These are phyloP conservation scores for Pteropus alecto DNA, from an alignment of 2,113 vertebrate genomes.

Conservation along the genomic window DNA sequence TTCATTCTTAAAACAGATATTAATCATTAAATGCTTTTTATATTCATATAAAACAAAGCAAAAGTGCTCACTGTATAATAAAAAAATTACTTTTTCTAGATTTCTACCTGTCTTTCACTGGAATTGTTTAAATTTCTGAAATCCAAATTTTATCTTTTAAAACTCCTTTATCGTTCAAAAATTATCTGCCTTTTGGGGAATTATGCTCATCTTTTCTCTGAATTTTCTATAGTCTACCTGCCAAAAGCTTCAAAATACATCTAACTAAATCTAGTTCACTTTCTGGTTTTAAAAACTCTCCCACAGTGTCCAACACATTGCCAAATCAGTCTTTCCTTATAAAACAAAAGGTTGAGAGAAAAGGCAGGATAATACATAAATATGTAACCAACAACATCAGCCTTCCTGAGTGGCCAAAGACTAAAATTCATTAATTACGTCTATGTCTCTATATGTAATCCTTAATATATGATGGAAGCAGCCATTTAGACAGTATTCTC, in stretches of 20 bases:
- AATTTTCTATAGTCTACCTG: background rate
- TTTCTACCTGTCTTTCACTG: background rate
- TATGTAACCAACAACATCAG: background rate
- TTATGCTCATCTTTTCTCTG: background rate
- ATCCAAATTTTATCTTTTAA: background rate
- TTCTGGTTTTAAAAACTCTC: background rate
- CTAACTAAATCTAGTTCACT: background rate
- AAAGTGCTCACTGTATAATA: background rate
- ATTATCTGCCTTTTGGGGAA: background rate
- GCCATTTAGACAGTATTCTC: background rate
- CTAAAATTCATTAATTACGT: background rate
- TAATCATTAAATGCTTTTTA: constrained; percentile 37
- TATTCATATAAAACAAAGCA: background rate
- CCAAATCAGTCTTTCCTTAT: background rate
- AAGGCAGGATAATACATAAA: background rate
- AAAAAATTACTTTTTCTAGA: background rate
- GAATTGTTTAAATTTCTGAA: constrained; percentile 10
- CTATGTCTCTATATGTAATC: background rate
- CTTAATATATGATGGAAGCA: constrained; percentile 11
- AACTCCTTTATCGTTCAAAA: constrained; percentile 19
- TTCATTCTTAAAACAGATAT: constrained; percentile 27
- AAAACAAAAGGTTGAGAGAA: background rate
- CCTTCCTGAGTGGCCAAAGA: background rate
- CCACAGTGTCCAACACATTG: background rate
- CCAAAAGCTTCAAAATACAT: constrained; percentile 44